Percentiles rank a stretch among this genome's conserved stretches.
Evolutionary conservation across 2,797 vertebrate genomes (phyloP).

Genomic region (Chiloscyllium punctatum): DNA sequence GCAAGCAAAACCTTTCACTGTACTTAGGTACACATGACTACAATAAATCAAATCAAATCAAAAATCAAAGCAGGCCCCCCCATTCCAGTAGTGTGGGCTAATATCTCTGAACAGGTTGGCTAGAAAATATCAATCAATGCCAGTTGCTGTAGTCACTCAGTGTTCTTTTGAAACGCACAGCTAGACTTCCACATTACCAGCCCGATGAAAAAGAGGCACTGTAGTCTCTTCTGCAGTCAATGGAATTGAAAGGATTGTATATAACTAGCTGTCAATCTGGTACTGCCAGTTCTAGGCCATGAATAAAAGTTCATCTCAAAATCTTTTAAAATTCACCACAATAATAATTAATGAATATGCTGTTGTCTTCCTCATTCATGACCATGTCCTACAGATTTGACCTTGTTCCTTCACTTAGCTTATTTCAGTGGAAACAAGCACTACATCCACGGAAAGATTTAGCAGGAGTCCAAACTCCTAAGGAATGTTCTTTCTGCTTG

Average conservation of each 20-base stretch:
- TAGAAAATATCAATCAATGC: background rate
- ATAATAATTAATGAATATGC: background rate
- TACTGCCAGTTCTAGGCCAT: background rate
- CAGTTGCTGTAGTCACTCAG: background rate
- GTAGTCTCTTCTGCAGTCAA: background rate
- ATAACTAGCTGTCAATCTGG: background rate
- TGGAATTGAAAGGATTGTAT: background rate
- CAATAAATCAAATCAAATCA: too few relatives aligned
- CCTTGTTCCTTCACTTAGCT: background rate
- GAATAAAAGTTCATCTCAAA: background rate
- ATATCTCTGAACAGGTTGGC: too few relatives aligned
- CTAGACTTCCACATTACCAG: background rate
- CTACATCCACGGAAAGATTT: background rate
- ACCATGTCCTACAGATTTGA: background rate
- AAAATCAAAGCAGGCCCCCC: too few relatives aligned
- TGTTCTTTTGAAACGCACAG: background rate
- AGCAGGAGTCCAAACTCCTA: background rate
- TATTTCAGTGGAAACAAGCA: background rate
- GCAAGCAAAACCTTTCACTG: too few relatives aligned
- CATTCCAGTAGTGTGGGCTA: too few relatives aligned
- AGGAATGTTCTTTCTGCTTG: background rate
- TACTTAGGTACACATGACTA: too few relatives aligned
- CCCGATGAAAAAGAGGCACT: background rate
- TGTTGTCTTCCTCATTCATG: background rate
- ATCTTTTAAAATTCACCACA: background rate